Conservation (phyloP, 1,140 invertebrate genomes). For the Augochlora pura region DNA sequence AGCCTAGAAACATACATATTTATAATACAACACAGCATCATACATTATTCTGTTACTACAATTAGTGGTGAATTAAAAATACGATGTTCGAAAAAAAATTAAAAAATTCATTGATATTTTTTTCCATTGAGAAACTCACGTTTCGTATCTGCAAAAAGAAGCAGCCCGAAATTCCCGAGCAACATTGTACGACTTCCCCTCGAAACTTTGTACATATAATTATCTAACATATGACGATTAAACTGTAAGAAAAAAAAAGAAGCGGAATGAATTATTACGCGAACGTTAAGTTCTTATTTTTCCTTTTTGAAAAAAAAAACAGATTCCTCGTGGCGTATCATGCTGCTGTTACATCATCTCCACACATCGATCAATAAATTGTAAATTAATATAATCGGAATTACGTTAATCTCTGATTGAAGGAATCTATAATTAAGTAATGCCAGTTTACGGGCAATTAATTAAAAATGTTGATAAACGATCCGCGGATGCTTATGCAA, state of each 20-base stretch:
- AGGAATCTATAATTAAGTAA: conserved; percentile 6
- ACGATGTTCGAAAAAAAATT: too few species aligned
- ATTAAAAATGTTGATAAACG: not conserved
- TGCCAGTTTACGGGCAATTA: not conserved
- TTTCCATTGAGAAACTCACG: not conserved
- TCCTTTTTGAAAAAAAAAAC: not conserved
- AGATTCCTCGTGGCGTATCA: conserved; percentile 8
- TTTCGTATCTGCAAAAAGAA: not conserved
- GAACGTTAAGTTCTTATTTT: not conserved
- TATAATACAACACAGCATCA: too few species aligned
- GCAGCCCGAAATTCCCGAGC: not conserved
- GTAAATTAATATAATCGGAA: conserved; percentile 25
- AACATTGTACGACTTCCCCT: not conserved
- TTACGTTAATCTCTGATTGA: conserved; percentile 8
- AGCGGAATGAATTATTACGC: not conserved
- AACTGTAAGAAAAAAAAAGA: not conserved
- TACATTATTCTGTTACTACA: too few species aligned
- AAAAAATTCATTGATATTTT: too few species aligned
- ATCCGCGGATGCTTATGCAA: not conserved
- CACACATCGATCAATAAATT: conserved; percentile 11
- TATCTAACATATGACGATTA: not conserved
- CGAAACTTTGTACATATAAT: not conserved
- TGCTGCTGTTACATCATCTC: conserved; percentile 16
- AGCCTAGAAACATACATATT: too few species aligned
- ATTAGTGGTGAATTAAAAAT: too few species aligned